Evolutionary conservation across 2,888 invertebrate genomes (phyloP).

Genomic region (Hypena proboscidalis): DNA sequence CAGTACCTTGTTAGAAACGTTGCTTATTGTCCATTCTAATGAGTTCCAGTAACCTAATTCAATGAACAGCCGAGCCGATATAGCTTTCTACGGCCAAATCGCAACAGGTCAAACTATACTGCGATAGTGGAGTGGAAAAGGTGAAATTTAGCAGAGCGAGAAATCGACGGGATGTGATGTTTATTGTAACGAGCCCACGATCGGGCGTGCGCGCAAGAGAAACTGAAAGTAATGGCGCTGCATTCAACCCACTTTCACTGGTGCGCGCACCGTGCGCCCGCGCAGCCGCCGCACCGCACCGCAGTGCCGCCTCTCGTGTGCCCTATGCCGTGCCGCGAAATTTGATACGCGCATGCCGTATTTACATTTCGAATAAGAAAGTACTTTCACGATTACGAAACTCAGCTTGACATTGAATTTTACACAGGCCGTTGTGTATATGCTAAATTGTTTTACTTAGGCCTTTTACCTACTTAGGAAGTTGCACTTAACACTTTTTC

Average conservation of each 20-base stretch:
- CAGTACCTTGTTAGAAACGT: constrained; percentile 21
- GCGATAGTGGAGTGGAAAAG: constrained; percentile 77
- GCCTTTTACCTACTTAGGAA: too few species aligned
- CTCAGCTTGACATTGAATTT: constrained; percentile 31
- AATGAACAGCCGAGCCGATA: constrained; percentile 42
- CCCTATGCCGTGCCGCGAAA: constrained; percentile 40
- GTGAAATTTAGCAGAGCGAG: constrained; percentile 84
- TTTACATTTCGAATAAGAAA: constrained; percentile 39
- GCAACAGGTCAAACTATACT: constrained; percentile 67
- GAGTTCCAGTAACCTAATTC: constrained; percentile 47
- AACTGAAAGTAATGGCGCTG: constrained; percentile 83
- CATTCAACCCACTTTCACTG: constrained; percentile 85
- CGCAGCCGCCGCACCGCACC: constrained; percentile 23
- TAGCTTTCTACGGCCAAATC: constrained; percentile 70
- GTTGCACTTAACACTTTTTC: too few species aligned
- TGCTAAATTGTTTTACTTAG: constrained; percentile 11
- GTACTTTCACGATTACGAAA: constrained; percentile 50
- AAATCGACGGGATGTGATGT: constrained; percentile 84
- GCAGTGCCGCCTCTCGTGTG: constrained; percentile 40
- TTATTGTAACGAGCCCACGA: constrained; percentile 82
- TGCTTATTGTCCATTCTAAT: constrained; percentile 35
- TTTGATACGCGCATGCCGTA: constrained; percentile 35
- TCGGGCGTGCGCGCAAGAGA: constrained; percentile 79
- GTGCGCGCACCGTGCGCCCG: constrained; percentile 53
- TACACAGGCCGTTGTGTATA: constrained; percentile 14